These are phyloP conservation scores for Cephus pulcher DNA, from an alignment of 2,888 invertebrate species.

Conservation along the genomic window DNA sequence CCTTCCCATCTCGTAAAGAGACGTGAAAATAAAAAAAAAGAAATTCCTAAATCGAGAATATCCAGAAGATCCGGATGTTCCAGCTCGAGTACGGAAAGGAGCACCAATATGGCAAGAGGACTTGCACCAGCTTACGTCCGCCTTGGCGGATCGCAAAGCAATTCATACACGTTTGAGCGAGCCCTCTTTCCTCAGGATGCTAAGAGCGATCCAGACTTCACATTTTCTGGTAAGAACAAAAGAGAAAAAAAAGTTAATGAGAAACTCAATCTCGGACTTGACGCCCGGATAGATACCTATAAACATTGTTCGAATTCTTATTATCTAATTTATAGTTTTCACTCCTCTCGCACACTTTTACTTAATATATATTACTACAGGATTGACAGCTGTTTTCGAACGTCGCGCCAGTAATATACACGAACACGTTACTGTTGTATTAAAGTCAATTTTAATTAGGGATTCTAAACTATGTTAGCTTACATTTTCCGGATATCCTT, in stretches of 20 bases:
- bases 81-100: slow-evolving; percentile 45
- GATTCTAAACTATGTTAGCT: not conserved
- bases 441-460: not conserved
- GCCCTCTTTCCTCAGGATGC: slow-evolving; percentile 31
- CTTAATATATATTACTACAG: not conserved
- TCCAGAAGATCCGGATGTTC: slow-evolving; percentile 7
- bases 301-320: not conserved
- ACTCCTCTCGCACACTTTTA: not conserved
- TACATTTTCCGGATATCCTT: not conserved
- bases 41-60: not conserved
- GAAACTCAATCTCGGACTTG: not conserved
- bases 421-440: not conserved
- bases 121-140: slow-evolving; percentile 80
- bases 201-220: slow-evolving; percentile 34
- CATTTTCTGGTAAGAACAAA: slow-evolving; percentile 54
- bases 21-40: not conserved
- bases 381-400: not conserved
- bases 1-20: not conserved
- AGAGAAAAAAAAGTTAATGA: not conserved
- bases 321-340: not conserved
- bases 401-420: not conserved
- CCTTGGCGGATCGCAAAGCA: slow-evolving; percentile 77
- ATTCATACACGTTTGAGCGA: slow-evolving; percentile 54
- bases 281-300: not conserved
- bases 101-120: slow-evolving; percentile 75